A percentile compares a stretch with the other conserved stretches of the same genome.
These are phyloP conservation scores for Tetrax tetrax DNA, from an alignment of 2,113 vertebrate genomes.

Conservation along the genomic window DNA sequence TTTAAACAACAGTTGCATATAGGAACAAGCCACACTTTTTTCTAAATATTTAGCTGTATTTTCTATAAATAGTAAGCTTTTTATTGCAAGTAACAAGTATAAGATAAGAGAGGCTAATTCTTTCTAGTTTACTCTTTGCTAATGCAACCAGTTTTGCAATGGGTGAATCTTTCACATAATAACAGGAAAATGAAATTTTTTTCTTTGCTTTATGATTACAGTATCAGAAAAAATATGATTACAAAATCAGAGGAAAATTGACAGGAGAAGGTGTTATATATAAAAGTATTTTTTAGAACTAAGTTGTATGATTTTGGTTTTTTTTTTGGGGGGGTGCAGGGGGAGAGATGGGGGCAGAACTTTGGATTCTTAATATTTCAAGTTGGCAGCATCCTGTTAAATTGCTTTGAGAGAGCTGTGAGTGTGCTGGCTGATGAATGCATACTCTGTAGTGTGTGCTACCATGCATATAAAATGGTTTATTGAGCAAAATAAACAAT, in stretches of 20 bases:
- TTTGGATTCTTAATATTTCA: constrained; percentile 12
- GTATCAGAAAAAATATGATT: too few relatives aligned
- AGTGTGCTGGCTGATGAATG: constrained; percentile 27
- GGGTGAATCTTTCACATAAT: background rate
- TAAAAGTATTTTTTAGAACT: background rate
- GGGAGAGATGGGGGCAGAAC: background rate
- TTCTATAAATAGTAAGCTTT: background rate
- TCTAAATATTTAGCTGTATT: background rate
- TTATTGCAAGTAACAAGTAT: background rate
- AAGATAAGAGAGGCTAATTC: background rate
- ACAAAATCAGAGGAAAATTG: background rate
- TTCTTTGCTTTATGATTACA: background rate
- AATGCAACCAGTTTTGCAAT: background rate
- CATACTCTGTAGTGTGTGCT: constrained; percentile 15
- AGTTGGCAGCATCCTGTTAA: constrained; percentile 14
- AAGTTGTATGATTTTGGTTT: background rate
- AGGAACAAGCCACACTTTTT: background rate
- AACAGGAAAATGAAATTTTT: background rate
- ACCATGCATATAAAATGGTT: constrained; percentile 49
- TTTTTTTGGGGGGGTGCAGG: too few relatives aligned
- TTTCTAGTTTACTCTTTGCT: background rate
- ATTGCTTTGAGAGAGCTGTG: constrained; percentile 18
- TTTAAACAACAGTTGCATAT: background rate
- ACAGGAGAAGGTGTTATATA: background rate
- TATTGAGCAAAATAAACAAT: constrained; percentile 62